These are phyloP conservation scores for Drosophila arawakana DNA, from an alignment of 1,140 invertebrate species.

Conservation along the genomic window DNA sequence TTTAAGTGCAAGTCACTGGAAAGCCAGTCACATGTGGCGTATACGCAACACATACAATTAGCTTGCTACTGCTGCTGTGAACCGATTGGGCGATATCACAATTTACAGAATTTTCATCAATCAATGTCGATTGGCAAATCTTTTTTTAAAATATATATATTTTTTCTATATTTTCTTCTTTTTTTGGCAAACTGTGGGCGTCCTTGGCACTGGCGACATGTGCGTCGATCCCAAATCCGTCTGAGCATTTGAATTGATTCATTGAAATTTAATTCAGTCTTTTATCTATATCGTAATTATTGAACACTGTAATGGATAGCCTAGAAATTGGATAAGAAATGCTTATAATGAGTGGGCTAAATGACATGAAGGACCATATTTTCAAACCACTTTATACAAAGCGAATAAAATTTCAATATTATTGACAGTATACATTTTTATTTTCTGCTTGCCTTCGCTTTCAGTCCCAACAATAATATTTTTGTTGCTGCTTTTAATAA, in stretches of 20 bases:
- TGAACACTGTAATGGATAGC: slow-evolving; percentile 61
- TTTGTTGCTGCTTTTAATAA: slow-evolving; percentile 69
- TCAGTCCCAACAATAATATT: slow-evolving; percentile 73
- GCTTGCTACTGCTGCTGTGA: slow-evolving; percentile 15
- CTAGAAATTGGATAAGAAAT: slow-evolving; percentile 3
- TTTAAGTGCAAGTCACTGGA: slow-evolving; percentile 46
- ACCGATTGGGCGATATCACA: slow-evolving; percentile 30
- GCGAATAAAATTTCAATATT: slow-evolving; percentile 18
- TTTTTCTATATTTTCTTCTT: not conserved
- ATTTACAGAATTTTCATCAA: slow-evolving; percentile 77
- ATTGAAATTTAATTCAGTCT: slow-evolving; percentile 69
- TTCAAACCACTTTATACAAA: slow-evolving; percentile 21
- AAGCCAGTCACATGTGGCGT: slow-evolving; percentile 39
- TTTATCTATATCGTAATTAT: slow-evolving; percentile 42
- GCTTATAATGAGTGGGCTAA: slow-evolving; percentile 6
- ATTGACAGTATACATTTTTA: slow-evolving; percentile 33
- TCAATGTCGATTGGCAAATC: slow-evolving; percentile 72
- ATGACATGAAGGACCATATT: slow-evolving; percentile 2
- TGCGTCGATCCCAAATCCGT: slow-evolving; percentile 8
- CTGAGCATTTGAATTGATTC: slow-evolving; percentile 38
- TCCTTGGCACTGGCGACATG: slow-evolving; percentile 16
- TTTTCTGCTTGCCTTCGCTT: slow-evolving; percentile 25
- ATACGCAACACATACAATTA: slow-evolving; percentile 66
- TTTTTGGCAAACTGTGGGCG: not conserved
- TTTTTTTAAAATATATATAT: slow-evolving; percentile 29